Evolutionary conservation across 2,113 vertebrate genomes (phyloP).

Genomic region (Myodes glareolus): DNA sequence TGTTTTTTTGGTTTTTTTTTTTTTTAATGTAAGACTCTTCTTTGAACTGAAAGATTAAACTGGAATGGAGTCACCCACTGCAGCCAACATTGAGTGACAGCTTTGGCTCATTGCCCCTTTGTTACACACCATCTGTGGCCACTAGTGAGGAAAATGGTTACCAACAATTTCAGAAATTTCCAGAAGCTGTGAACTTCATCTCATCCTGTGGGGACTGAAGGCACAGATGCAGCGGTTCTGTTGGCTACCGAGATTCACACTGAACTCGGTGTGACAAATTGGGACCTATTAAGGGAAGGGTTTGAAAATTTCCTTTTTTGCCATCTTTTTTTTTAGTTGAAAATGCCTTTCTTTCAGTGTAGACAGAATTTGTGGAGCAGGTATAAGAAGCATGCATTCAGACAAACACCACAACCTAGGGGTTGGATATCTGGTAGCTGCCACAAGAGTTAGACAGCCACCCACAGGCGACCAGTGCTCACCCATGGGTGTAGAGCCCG

Average conservation of each 20-base stretch:
- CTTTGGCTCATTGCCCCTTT: not conserved
- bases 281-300: not conserved
- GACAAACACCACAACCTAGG: too few species aligned
- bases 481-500: not conserved
- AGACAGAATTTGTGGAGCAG: not conserved
- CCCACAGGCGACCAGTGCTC: not conserved
- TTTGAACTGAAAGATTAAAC: not conserved
- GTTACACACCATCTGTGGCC: not conserved
- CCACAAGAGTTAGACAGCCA: too few species aligned
- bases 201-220: not conserved
- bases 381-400: fast-evolving
- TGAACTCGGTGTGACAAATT: not conserved
- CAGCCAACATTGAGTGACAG: fast-evolving
- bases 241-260: not conserved
- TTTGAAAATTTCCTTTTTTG: not conserved
- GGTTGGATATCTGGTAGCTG: not conserved
- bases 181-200: not conserved
- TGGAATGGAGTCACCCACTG: fast-evolving
- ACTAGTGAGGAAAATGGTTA: not conserved
- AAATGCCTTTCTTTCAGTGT: not conserved
- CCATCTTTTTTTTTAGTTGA: not conserved
- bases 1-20: too few species aligned
- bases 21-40: not conserved
- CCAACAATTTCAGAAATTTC: not conserved
- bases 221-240: not conserved